These are phyloP conservation scores for Pardosa pseudoannulata DNA, from an alignment of 2,888 invertebrate species.

Conservation along the genomic window DNA sequence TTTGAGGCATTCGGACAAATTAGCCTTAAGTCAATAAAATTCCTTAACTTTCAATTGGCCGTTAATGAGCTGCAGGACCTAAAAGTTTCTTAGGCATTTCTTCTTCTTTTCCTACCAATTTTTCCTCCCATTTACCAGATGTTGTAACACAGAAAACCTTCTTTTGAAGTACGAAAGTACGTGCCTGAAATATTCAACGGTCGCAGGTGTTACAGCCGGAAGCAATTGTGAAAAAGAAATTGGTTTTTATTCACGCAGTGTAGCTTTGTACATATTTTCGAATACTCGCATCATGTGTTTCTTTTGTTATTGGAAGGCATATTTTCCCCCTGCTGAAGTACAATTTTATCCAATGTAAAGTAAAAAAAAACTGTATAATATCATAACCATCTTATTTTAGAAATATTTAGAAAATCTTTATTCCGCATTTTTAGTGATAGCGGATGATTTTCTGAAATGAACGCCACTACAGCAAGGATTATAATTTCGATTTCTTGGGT, in stretches of 20 bases:
- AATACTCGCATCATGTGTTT: constrained; percentile 6
- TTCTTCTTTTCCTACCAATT: neutral
- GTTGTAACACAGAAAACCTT: neutral
- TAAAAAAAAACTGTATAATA: neutral
- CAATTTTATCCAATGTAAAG: neutral
- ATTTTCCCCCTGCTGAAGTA: neutral
- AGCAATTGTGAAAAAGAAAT: constrained; percentile 17
- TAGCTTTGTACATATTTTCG: constrained; percentile 15
- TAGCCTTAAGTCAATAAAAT: neutral
- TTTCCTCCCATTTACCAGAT: constrained; percentile 8
- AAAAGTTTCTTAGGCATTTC: neutral
- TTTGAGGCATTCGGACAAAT: too few relatives aligned
- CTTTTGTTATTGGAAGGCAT: neutral
- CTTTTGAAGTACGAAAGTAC: neutral
- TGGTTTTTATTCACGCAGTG: constrained; percentile 10
- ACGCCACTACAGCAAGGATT: too few relatives aligned
- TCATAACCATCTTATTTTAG: neutral
- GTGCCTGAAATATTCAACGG: constrained; percentile 16
- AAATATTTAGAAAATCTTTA: neutral
- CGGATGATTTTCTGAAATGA: too few relatives aligned
- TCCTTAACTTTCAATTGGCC: neutral
- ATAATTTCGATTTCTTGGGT: too few relatives aligned
- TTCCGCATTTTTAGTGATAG: too few relatives aligned
- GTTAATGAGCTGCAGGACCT: neutral
- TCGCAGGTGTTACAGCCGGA: constrained; percentile 8